Evolutionary conservation across 2,888 invertebrate species (phyloP).

Genomic region (Nomada hirtipes): DNA sequence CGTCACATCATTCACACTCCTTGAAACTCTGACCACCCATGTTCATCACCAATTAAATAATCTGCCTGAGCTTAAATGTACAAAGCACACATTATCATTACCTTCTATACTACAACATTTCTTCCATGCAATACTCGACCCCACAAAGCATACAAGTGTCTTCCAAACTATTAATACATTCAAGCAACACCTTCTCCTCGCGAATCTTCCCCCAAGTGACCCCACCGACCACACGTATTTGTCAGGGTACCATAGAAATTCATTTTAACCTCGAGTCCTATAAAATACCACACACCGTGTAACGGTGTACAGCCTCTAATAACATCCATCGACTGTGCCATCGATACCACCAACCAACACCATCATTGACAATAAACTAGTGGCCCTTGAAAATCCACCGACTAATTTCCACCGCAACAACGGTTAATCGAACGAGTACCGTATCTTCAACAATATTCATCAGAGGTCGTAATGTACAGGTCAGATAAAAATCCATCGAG

Average conservation of each 20-base stretch:
- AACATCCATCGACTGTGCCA: neutral
- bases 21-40: no score
- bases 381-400: neutral
- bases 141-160: no score
- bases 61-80: no score
- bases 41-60: no score
- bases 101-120: no score
- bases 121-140: no score
- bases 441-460: conserved; percentile 23
- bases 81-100: no score
- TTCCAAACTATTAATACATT: no score
- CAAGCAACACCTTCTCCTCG: no score
- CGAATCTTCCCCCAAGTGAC: no score
- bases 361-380: conserved; percentile 23
- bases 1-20: no score
- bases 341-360: neutral
- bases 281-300: neutral
- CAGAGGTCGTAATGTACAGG: conserved; percentile 9
- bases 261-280: neutral
- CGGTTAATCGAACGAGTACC: conserved; percentile 16
- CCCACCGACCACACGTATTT: neutral
- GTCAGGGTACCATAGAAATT: no score
- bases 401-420: neutral
- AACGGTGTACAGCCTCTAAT: conserved; percentile 14
- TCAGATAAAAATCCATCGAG: conserved; percentile 35